A percentile compares a stretch with the other conserved stretches of the same genome.
Conservation (phyloP, 2,888 invertebrate species). For the Vesta saturnalis region DNA sequence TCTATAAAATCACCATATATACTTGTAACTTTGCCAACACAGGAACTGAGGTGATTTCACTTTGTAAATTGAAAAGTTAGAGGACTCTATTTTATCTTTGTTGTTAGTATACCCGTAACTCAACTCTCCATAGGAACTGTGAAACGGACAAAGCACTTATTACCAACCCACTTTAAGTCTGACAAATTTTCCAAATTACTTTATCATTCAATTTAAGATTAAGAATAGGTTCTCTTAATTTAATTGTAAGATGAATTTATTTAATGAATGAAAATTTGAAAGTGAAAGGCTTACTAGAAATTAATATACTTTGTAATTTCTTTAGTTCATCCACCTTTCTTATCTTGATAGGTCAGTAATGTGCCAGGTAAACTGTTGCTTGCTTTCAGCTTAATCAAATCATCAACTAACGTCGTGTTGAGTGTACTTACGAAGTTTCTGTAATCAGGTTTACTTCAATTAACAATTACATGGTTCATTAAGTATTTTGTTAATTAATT, state of each 20-base stretch:
- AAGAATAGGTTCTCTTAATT: slow-evolving; percentile 1
- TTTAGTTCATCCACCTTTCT: no score
- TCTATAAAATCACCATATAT: slow-evolving; percentile 32
- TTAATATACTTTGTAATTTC: no score
- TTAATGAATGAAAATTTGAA: slow-evolving; percentile 9
- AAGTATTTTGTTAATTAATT: slow-evolving; percentile 36
- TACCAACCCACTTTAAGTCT: slow-evolving; percentile 9
- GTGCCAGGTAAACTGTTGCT: slow-evolving; percentile 30
- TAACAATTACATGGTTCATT: slow-evolving; percentile 34
- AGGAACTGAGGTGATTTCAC: slow-evolving; percentile 49
- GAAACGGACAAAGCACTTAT: slow-evolving; percentile 21
- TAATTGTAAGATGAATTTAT: neutral
- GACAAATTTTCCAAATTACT: neutral
- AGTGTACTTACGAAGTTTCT: slow-evolving; percentile 28
- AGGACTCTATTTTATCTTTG: slow-evolving; percentile 48
- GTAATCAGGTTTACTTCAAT: slow-evolving; percentile 34
- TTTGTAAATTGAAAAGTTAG: slow-evolving; percentile 53
- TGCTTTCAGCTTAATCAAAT: slow-evolving; percentile 33
- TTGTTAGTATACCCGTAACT: slow-evolving; percentile 41
- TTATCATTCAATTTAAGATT: neutral
- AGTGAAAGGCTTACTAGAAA: slow-evolving; percentile 13
- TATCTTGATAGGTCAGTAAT: slow-evolving; percentile 16
- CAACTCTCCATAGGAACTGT: slow-evolving; percentile 20
- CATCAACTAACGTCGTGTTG: slow-evolving; percentile 29
- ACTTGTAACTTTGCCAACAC: slow-evolving; percentile 41